Evolutionary conservation across 1,140 invertebrate species (phyloP).

Genomic region (Temnothorax curvispinosus): DNA sequence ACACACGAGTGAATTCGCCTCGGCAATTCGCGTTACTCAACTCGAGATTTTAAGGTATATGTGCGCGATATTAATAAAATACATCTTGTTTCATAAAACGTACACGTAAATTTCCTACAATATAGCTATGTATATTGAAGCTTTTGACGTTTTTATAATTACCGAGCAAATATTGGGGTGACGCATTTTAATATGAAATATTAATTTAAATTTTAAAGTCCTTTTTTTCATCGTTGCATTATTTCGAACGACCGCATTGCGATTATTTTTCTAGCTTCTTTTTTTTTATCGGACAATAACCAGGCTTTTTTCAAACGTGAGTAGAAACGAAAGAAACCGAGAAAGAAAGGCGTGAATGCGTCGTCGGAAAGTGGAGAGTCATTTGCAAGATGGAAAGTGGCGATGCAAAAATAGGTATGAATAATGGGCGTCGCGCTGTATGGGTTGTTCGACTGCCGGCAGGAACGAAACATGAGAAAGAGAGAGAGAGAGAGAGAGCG

Average conservation of each 20-base stretch:
- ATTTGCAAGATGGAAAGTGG: slow-evolving; percentile 61
- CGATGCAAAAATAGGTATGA: slow-evolving; percentile 65
- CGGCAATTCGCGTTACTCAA: neutral
- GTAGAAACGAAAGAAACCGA: slow-evolving; percentile 35
- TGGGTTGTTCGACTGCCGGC: slow-evolving; percentile 51
- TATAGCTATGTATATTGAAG: neutral
- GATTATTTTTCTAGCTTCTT: neutral
- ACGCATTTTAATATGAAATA: neutral
- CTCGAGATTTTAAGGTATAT: slow-evolving; percentile 16
- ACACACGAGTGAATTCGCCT: slow-evolving; percentile 3
- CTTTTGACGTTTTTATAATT: neutral
- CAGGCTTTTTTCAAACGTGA: neutral
- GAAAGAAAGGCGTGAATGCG: slow-evolving; percentile 17
- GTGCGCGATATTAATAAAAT: neutral
- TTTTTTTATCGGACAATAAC: neutral
- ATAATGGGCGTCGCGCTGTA: slow-evolving; percentile 62
- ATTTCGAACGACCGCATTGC: neutral
- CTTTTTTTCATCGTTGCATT: neutral
- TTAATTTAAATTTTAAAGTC: neutral
- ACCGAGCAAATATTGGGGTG: neutral
- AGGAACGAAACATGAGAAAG: slow-evolving; percentile 37
- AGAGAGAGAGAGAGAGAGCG: neutral
- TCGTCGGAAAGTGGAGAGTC: slow-evolving; percentile 48
- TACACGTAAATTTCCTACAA: neutral
- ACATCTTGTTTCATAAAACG: neutral